Evolutionary conservation across 2,888 invertebrate genomes (phyloP), one percentile per base, ranked within the genome.

Genomic region (Geophilus truncorum): DNA sequence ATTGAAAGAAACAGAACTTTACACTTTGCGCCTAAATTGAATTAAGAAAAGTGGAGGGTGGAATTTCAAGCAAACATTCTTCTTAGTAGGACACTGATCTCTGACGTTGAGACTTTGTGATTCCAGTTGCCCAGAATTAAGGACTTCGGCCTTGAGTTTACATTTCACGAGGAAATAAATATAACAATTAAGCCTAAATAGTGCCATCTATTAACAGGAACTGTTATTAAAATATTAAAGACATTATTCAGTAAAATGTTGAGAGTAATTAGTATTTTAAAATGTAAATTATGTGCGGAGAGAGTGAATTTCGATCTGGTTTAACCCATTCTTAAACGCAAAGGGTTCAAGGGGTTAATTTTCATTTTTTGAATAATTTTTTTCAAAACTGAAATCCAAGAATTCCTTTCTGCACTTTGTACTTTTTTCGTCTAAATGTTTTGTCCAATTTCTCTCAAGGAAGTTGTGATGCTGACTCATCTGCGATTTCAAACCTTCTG

Each of bases 21-120:
- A 40, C 12, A 40, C 40, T 40, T 12, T n/a, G n/a, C n/a, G 40
- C 15, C 40, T 10, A 40, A 40, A 40, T 40, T 40, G n/a, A 40
- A 40, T 40, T 40, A n/a, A 40, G 15, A n/a, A 40, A 15, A 40
- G 40, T 40, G 40, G 15, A 40, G 40, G 3, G 4, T 40, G 40
- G 57, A 62, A 62, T 62, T 62, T 62, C n/a, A 62, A 62, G 57
- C 57, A n/a, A n/a, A n/a, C n/a, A n/a, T n/a, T n/a, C n/a, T n/a
- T n/a, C 57, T 62, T 21, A 62, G 10, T 62, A 62, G 57, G 57
- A 62, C 57, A 62, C 23, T 62, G 57, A 62, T 62, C 57, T 62
- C 57, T 6, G n/a, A n/a, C n/a, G n/a, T n/a, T n/a, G n/a, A n/a
- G n/a, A n/a, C n/a, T n/a, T n/a, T n/a, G n/a, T n/a, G n/a, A n/a